Evolutionary conservation across 2,888 invertebrate species (phyloP), one percentile per base, ranked within the genome.

Genomic region (Prenolepis imparis): DNA sequence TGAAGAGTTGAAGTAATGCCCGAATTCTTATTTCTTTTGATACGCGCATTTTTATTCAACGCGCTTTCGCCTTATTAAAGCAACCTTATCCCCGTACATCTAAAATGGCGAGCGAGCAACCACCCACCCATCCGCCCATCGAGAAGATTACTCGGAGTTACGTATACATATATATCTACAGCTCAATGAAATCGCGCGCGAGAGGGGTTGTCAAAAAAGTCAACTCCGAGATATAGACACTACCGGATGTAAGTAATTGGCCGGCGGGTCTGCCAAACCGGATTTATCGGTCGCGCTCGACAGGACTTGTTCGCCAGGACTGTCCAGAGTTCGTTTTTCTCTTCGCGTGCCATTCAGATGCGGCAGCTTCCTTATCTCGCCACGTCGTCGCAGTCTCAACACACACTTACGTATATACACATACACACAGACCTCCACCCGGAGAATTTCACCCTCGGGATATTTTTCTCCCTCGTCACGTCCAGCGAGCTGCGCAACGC

Each of bases 391-490:
- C 12, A 36, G 52, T 68, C 41, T 41, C 41, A 21, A 57, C 48
- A 18, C 28, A 5, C 28, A 41, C 5, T 15, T 28, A 39, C 1
- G 32, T 15, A n/a, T 9, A 66, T 18, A 48, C 24, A 18, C 48
- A 41, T 0, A 28, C 48, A 28, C n/a, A 52, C 32, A 52, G 4
- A 18, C 64, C 59, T 61, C 82, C 55, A 80, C 70, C 48, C 55
- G 83, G 89, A 87, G 89, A 87, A 89, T 87, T 84, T 88, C 75
- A 86, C 88, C 86, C 86, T 84, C 82, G 86, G 84, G 88, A 89
- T 90, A 90, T 90, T 90, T 90, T 86, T 90, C 89, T 90, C 82
- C 85, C 90, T 90, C 86, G 87, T 90, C 90, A 90, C 90, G 89
- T 90, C 84, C 89, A 82, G 84, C 89, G 59, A 89, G 84, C 88